These are phyloP conservation scores for Gavia stellata DNA, from an alignment of 2,113 vertebrate genomes.

Conservation along the genomic window DNA sequence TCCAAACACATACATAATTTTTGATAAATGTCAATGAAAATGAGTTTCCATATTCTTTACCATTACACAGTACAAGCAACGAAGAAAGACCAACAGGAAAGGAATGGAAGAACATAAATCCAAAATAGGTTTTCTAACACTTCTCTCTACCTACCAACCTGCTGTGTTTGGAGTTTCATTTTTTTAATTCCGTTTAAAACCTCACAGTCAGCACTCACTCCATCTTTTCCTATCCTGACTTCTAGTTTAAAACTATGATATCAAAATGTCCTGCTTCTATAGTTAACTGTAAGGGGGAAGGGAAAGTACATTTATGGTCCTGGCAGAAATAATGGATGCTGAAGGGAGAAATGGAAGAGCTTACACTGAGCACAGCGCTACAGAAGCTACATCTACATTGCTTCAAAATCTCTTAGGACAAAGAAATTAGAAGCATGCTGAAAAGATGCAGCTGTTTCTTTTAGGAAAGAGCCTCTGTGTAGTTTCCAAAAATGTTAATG, in stretches of 20 bases:
- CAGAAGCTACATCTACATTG: background rate
- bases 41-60: background rate
- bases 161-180: background rate
- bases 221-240: background rate
- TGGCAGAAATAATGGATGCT: background rate
- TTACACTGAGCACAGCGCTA: background rate
- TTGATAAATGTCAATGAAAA: background rate
- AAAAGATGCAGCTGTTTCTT: background rate
- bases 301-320: background rate
- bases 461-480: background rate
- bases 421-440: background rate
- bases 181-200: background rate
- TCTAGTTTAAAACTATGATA: background rate
- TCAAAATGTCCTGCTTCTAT: background rate
- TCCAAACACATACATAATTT: background rate
- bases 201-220: fast-evolving
- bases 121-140: background rate
- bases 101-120: background rate
- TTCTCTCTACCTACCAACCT: background rate
- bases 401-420: background rate
- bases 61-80: background rate
- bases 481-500: background rate
- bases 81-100: background rate
- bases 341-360: background rate
- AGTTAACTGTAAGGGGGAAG: background rate